phyloP scores from a whole-genome alignment of 2,113 vertebrate genomes.

The Mirza zaza region DNA sequence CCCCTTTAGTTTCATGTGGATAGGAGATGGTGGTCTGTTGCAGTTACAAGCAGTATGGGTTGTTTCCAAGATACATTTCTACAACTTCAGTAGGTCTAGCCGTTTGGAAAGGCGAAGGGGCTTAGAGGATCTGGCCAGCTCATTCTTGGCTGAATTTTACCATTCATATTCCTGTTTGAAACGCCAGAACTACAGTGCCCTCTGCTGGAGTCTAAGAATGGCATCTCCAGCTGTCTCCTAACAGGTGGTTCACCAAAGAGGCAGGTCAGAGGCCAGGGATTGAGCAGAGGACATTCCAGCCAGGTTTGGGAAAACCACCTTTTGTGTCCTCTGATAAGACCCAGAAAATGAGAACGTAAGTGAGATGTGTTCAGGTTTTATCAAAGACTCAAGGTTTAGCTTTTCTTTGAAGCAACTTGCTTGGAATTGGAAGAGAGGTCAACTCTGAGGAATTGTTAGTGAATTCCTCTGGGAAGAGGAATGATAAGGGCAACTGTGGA shows the following conservation, averaged over 20 bases:
- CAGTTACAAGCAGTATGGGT: neutral
- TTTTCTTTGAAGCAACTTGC: constrained; percentile 40
- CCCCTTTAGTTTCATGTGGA: neutral
- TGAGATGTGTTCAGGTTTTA: constrained; percentile 4
- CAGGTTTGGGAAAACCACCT: neutral
- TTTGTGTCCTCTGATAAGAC: neutral
- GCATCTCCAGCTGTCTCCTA: neutral
- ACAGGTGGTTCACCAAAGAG: neutral
- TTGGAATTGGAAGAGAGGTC: neutral
- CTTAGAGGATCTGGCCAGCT: neutral
- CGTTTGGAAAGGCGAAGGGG: neutral
- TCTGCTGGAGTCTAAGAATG: constrained; percentile 67
- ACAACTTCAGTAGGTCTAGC: neutral
- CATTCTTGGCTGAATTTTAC: neutral
- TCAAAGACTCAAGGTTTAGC: neutral
- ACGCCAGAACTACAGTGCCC: constrained; percentile 56
- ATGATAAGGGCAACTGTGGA: neutral
- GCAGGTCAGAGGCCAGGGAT: neutral
- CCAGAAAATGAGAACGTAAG: neutral
- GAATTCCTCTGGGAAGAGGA: neutral
- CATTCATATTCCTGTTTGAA: neutral
- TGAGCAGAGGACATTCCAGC: neutral
- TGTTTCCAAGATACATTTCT: constrained; percentile 2
- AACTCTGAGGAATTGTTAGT: neutral
- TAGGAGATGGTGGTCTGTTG: neutral